Base-by-base conservation (phyloP, 1,140 invertebrate genomes). In the Drosophila punjabiensis region DNA sequence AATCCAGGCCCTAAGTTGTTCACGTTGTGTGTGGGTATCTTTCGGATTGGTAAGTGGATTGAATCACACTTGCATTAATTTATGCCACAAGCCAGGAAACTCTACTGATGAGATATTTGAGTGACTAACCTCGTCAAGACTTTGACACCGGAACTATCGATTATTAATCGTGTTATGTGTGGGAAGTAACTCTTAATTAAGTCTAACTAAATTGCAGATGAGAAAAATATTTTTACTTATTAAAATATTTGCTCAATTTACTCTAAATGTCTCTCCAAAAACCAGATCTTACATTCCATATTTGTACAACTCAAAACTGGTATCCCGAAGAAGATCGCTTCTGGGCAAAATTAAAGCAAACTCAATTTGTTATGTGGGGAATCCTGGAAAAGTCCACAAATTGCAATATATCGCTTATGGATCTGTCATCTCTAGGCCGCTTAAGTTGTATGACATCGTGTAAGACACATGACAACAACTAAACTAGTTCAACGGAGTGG, bases 401-500 rank as follows among this genome's bases (percentile, higher is more conserved):
- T 66, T 63, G 64, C 64, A 58, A 70, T 47, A 58, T 74, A 52
- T 74, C 68, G 48, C 39, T 41, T 32, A 30, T 41, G 58, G 56
- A 53, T 77, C 63, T 77, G 55, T 56, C 83, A 87, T 88, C 84
- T 74, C 67, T 81, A 74, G 64, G 62, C 76, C 81, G 41, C 58
- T 77, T 66, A 66, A 52, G 60, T 79, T 88, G 80, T 83, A 61
- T 64, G 77, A 84, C 63, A 76, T 33, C 59, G 68, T 81, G 85
- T 84, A 67, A 65, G 73, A 78, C 84, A 87, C 80, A 81, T 67
- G 73, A 68, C 69, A 75, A 89, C 78, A 75, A 84, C 78, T 76
- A 84, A 89, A 89, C 78, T 88, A 88, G 85, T 84, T 52, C 85
- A 88, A 52, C 70, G 32, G 58, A 65, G 71, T 53, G 65, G 65